Base-by-base conservation (phyloP, 1,140 invertebrate genomes). In the Bombyx mandarina region DNA sequence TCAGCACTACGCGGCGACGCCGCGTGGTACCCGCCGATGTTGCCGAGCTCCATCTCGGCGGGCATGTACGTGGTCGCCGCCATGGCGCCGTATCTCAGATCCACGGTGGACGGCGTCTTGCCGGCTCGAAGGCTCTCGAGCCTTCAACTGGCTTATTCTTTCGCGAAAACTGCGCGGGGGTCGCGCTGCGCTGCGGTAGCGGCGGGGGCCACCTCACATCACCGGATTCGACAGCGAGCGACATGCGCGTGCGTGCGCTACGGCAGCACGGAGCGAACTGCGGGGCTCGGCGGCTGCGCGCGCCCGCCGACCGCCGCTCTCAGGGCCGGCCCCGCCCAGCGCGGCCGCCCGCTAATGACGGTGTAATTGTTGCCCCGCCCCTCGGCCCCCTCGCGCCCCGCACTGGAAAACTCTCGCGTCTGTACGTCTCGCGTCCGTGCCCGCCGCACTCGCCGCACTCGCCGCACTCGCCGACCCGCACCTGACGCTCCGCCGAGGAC, bases 11-110 rank as follows among this genome's bases (percentile, higher is more conserved):
- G 90, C 79, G 94, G 93, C 88, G 94, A 95, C 75, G 91, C 91
- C 73, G 92, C 92, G 79, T 93, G 91, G 75, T 94, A 94, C 72
- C 92, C 93, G 88, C 92, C 91, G 73, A 92, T 83, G 90, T 92
- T 91, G 88, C 94, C 91, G 70, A 92, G 89, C 89, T 95, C 94
- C 88, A 95, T 90, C 82, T 95, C 94, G 69, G 89, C 90, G 87
- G 92, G 92, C 93, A 95, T 94, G 89, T 95, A 95, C 90, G 94
- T 94, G 88, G 94, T 94, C 80, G 87, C 88, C 90, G 94, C 93
- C 94, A 95, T 94, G 89, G 90, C 90, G 90, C 89, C 89, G 82
- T 90, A 89, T 79, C 88, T 89, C 78, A 90, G 82, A 82, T 89
- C 88, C 80, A 89, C 88, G 86, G 85, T 86, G 82, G 88, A 89